These are phyloP conservation scores for Epistrophella euchroma DNA, from an alignment of 2,888 invertebrate species.

Conservation along the genomic window DNA sequence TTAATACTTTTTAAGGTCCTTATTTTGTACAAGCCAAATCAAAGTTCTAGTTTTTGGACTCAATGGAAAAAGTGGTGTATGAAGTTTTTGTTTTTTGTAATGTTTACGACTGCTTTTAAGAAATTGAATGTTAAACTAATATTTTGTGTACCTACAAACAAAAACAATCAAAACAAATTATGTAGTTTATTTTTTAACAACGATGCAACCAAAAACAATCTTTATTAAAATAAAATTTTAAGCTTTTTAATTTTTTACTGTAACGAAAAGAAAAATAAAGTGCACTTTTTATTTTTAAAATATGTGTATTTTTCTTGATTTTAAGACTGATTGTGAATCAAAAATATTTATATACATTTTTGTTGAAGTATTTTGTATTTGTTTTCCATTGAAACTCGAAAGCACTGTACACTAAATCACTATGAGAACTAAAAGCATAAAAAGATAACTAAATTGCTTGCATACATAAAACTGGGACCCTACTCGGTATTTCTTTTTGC, in stretches of 20 bases:
- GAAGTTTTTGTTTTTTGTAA: not conserved
- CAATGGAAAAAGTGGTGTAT: slow-evolving; percentile 11
- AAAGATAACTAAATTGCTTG: too few relatives aligned
- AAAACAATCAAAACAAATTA: not conserved
- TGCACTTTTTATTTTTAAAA: slow-evolving; percentile 68
- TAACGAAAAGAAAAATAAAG: slow-evolving; percentile 28
- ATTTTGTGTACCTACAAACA: slow-evolving; percentile 20
- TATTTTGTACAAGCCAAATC: slow-evolving; percentile 59
- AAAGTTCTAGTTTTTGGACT: slow-evolving; percentile 50
- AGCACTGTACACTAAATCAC: too few relatives aligned
- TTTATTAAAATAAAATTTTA: slow-evolving; percentile 1
- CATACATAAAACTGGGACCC: too few relatives aligned
- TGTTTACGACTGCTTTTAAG: slow-evolving; percentile 16
- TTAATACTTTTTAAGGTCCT: slow-evolving; percentile 9
- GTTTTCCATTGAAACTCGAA: too few relatives aligned
- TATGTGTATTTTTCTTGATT: not conserved
- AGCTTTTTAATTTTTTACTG: slow-evolving; percentile 28
- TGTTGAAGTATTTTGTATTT: too few relatives aligned
- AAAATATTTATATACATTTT: too few relatives aligned
- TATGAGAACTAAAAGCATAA: too few relatives aligned
- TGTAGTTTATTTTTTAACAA: slow-evolving; percentile 24
- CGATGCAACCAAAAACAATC: slow-evolving; percentile 20
- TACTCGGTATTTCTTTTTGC: too few relatives aligned
- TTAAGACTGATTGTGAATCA: too few relatives aligned
- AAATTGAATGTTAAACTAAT: slow-evolving; percentile 22